phyloP scores from a whole-genome alignment of 2,113 vertebrate genomes.

The Athene noctua region DNA sequence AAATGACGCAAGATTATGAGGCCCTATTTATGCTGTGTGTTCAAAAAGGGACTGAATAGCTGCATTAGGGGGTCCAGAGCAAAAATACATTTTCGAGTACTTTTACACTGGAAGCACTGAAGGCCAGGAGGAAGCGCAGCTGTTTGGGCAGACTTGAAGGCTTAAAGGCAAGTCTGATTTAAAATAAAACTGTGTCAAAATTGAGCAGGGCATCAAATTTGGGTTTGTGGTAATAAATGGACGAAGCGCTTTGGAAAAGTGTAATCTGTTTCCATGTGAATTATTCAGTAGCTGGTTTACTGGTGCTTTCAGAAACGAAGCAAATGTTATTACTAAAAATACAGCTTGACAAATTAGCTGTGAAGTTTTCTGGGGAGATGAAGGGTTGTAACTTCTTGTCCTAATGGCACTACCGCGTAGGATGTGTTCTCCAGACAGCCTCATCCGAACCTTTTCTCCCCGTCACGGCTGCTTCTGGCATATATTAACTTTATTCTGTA shows the following conservation, averaged over 20 bases:
- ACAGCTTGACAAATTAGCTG: rapidly evolving
- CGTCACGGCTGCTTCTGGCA: neutral
- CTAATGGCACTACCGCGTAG: rapidly evolving
- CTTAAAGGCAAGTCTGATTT: neutral
- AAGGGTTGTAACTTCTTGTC: rapidly evolving
- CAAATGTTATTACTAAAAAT: neutral
- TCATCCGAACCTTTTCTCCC: rapidly evolving
- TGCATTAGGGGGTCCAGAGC: neutral
- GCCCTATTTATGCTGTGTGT: neutral
- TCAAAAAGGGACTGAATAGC: neutral
- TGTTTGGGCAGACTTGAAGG: neutral
- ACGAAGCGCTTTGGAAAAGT: no score
- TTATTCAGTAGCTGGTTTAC: rapidly evolving
- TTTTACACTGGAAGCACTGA: rapidly evolving
- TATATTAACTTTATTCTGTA: neutral
- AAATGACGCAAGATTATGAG: neutral
- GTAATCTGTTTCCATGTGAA: neutral
- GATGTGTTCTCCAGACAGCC: neutral
- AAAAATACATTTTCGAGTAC: no score
- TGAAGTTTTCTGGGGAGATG: no score
- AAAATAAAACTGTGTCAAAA: rapidly evolving
- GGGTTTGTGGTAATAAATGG: neutral
- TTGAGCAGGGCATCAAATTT: rapidly evolving
- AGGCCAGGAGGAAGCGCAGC: neutral
- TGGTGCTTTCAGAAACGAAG: neutral